These are phyloP conservation scores for Lochmaea capreae DNA, from an alignment of 2,888 invertebrate genomes.

Conservation along the genomic window DNA sequence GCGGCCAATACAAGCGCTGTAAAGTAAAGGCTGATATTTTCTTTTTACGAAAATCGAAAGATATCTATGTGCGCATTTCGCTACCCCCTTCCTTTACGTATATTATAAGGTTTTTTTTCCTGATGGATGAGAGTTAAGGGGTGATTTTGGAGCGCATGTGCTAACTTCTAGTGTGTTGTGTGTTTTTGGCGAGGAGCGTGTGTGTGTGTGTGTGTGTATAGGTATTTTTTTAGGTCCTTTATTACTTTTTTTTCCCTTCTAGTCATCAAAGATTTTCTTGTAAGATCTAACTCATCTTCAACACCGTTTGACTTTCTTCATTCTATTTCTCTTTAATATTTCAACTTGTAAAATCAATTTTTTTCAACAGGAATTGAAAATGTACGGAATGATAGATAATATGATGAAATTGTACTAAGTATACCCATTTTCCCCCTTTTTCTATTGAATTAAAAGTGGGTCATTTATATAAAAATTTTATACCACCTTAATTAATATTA, in stretches of 20 bases:
- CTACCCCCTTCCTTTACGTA: slow-evolving; percentile 59
- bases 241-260: slow-evolving; percentile 25
- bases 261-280: background rate
- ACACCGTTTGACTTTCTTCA: background rate
- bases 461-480: too few relatives aligned
- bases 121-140: slow-evolving; percentile 59
- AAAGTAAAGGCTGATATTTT: slow-evolving; percentile 63
- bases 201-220: slow-evolving; percentile 29
- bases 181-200: slow-evolving; percentile 43
- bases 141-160: slow-evolving; percentile 58
- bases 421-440: too few relatives aligned
- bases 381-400: too few relatives aligned
- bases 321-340: background rate
- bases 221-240: slow-evolving; percentile 42
- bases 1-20: slow-evolving; percentile 49
- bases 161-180: slow-evolving; percentile 46
- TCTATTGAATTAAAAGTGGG: too few relatives aligned
- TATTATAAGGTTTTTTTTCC: slow-evolving; percentile 59
- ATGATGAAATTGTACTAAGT: too few relatives aligned
- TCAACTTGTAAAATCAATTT: too few relatives aligned
- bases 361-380: too few relatives aligned
- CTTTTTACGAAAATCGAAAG: slow-evolving; percentile 67
- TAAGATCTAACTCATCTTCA: background rate
- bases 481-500: too few relatives aligned
- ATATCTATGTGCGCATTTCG: slow-evolving; percentile 58